Percentiles rank a stretch among this genome's conserved stretches.
These are phyloP conservation scores for Drosophila colorata DNA, from an alignment of 2,888 invertebrate genomes.

Conservation along the genomic window DNA sequence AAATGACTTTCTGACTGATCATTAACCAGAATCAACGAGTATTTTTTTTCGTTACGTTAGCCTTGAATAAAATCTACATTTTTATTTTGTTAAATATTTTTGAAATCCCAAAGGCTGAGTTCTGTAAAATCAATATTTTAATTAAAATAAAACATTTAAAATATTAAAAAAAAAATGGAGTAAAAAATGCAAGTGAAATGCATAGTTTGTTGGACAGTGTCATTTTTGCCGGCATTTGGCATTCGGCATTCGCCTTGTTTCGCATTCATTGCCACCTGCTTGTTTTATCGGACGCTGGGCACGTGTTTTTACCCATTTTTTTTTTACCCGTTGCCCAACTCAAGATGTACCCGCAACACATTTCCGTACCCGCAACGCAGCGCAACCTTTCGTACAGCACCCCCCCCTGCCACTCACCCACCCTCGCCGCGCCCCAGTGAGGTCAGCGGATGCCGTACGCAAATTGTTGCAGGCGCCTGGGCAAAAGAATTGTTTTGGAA, in stretches of 20 bases:
- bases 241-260: constrained; percentile 30
- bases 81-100: no score
- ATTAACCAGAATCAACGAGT: no score
- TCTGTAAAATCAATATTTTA: no score
- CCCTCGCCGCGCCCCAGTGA: constrained; percentile 3
- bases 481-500: constrained; percentile 20
- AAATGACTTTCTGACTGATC: no score
- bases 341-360: constrained; percentile 44
- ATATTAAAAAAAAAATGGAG: no score
- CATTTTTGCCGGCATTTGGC: constrained; percentile 27
- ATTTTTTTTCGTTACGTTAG: no score
- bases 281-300: constrained; percentile 50
- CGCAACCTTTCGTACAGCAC: not conserved
- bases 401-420: not conserved
- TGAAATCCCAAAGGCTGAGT: no score
- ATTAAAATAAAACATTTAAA: not conserved
- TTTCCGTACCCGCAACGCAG: constrained; percentile 39
- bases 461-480: constrained; percentile 43
- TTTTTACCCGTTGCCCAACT: constrained; percentile 43
- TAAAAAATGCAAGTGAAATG: no score
- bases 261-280: constrained; percentile 57
- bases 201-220: constrained; percentile 35
- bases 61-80: no score
- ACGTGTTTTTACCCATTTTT: constrained; percentile 17
- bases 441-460: constrained; percentile 57